Percentiles rank a stretch among this genome's conserved stretches.
phyloP scores from a whole-genome alignment of 2,797 vertebrate species.

The Sebastes trivittatus region DNA sequence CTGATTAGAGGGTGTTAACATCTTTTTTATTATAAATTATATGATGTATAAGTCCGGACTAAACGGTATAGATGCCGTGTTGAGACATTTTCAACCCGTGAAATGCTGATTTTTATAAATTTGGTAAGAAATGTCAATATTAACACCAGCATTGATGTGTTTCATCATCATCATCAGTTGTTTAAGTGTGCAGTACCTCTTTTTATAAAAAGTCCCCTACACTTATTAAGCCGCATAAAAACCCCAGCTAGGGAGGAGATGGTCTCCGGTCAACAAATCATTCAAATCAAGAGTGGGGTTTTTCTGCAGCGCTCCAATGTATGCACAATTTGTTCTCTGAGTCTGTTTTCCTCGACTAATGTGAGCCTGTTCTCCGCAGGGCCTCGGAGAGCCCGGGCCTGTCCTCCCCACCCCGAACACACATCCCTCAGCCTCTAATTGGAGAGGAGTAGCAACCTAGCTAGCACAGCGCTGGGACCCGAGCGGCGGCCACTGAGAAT shows the following conservation, averaged over 20 bases:
- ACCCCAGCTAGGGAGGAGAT: constrained; percentile 20
- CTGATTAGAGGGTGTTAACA: background rate
- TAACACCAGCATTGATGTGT: background rate
- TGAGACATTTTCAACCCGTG: background rate
- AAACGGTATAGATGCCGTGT: background rate
- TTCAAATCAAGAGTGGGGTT: constrained; percentile 45
- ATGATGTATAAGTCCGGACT: background rate
- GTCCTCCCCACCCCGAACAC: constrained; percentile 65
- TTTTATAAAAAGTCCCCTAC: constrained; percentile 3
- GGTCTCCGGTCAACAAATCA: constrained; percentile 37
- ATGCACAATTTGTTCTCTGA: constrained; percentile 61
- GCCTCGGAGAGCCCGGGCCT: constrained; percentile 54
- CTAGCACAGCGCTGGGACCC: constrained; percentile 63
- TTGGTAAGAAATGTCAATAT: background rate
- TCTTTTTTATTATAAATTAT: background rate
- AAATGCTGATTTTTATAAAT: background rate
- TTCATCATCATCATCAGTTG: background rate
- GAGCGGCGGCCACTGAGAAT: constrained; percentile 63
- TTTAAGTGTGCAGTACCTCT: background rate
- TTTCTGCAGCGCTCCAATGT: constrained; percentile 38
- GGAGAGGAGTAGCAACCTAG: constrained; percentile 67
- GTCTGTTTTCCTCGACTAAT: constrained; percentile 64
- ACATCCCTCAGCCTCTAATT: constrained; percentile 76
- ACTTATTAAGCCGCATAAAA: constrained; percentile 13
- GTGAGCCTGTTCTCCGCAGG: constrained; percentile 61